phyloP scores from a whole-genome alignment of 2,888 invertebrate genomes.

The Yponomeuta plumbellus region DNA sequence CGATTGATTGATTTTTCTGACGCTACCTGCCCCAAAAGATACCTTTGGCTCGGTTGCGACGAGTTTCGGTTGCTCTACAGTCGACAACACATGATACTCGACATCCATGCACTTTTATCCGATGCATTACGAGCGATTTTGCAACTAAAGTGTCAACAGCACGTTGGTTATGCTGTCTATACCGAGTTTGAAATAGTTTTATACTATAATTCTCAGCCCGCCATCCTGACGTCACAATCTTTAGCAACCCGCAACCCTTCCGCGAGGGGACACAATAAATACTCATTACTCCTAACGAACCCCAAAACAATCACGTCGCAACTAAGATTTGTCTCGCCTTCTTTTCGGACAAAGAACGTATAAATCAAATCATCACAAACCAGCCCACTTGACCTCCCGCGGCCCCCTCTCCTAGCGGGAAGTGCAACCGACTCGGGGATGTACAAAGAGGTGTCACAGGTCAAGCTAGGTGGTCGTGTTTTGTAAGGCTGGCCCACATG shows the following conservation, averaged over 20 bases:
- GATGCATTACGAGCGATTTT: too few species aligned
- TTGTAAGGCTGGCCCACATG: constrained; percentile 2
- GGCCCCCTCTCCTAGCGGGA: neutral
- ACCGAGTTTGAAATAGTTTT: too few species aligned
- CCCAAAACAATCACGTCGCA: constrained; percentile 50
- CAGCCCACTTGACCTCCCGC: constrained; percentile 34
- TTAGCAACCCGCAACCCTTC: neutral
- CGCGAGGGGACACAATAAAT: neutral
- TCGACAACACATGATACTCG: too few species aligned
- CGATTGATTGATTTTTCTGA: too few species aligned
- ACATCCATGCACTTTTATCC: too few species aligned
- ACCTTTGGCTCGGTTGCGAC: too few species aligned
- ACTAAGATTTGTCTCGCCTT: constrained; percentile 50
- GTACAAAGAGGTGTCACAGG: neutral
- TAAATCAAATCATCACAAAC: constrained; percentile 53
- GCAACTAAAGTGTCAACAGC: too few species aligned
- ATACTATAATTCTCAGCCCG: too few species aligned
- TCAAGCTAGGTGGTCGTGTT: neutral
- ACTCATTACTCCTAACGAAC: neutral
- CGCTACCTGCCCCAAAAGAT: too few species aligned
- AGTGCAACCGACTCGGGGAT: neutral
- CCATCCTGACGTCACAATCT: too few species aligned
- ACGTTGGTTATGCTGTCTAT: neutral
- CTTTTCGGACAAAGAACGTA: constrained; percentile 66
- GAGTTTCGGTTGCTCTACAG: neutral